These are phyloP conservation scores for Andrena dorsata DNA, from an alignment of 2,888 invertebrate species.

Conservation along the genomic window DNA sequence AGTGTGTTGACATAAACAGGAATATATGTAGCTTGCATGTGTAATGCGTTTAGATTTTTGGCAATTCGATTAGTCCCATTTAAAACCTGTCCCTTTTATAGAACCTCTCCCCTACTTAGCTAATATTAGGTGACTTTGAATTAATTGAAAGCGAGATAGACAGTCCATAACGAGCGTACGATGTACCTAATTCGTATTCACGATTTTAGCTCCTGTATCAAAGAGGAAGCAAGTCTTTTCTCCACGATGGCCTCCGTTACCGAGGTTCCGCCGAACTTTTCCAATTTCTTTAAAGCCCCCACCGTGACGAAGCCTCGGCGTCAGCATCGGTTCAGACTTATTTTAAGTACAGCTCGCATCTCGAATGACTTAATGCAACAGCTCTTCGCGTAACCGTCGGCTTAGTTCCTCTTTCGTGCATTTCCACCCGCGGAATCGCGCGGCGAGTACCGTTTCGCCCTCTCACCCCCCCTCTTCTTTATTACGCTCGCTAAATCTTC, in stretches of 20 bases:
- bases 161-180: no score
- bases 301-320: constrained; percentile 11
- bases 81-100: no score
- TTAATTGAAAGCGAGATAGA: no score
- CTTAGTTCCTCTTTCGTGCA: constrained; percentile 16
- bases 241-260: neutral
- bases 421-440: constrained; percentile 28
- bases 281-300: constrained; percentile 26
- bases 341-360: neutral
- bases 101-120: no score
- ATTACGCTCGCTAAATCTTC: constrained; percentile 45
- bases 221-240: constrained; percentile 1
- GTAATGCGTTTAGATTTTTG: no score
- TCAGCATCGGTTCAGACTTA: constrained; percentile 2
- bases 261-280: constrained; percentile 12
- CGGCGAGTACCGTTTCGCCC: neutral
- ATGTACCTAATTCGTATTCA: no score
- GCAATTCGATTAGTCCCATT: no score
- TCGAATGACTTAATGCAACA: constrained; percentile 12
- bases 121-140: no score
- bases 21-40: no score
- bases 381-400: constrained; percentile 1
- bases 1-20: no score
- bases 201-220: no score
- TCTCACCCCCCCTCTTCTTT: constrained; percentile 21